Conservation (phyloP, 2,113 vertebrate genomes). For the Andinoacara biseriatus region DNA sequence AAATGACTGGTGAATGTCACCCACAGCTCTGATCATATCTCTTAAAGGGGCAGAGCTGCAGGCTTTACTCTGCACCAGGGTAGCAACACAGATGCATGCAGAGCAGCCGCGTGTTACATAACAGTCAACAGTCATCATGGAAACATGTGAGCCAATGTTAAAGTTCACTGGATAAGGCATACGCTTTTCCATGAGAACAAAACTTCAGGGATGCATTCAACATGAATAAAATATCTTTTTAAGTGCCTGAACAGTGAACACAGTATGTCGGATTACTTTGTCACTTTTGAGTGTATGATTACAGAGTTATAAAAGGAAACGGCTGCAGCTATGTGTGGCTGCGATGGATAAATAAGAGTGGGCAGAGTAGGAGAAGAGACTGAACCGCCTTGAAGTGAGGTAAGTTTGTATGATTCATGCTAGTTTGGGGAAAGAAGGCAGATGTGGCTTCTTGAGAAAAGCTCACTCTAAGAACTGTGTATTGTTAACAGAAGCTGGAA, state of each 20-base stretch:
- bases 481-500: not conserved
- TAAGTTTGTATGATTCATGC: conserved; percentile 22
- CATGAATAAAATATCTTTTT: conserved; percentile 15
- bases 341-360: conserved; percentile 2
- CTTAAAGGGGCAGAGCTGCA: conserved; percentile 25
- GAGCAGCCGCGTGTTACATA: conserved; percentile 25
- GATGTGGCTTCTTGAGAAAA: not conserved
- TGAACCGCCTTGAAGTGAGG: not conserved
- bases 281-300: conserved; percentile 70
- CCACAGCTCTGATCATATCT: not conserved
- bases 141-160: conserved; percentile 34
- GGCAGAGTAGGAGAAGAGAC: not conserved
- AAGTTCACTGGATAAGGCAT: conserved; percentile 23
- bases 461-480: not conserved
- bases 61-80: not conserved
- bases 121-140: conserved; percentile 36
- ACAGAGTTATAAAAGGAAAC: conserved; percentile 79
- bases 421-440: not conserved
- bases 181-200: not conserved
- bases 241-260: not conserved
- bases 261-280: conserved; percentile 50
- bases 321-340: conserved; percentile 22
- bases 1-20: not conserved
- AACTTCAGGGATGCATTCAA: not conserved
- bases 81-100: not conserved